Evolutionary conservation across 2,888 invertebrate genomes (phyloP).

Genomic region (Zhuqinia jingwanae): DNA sequence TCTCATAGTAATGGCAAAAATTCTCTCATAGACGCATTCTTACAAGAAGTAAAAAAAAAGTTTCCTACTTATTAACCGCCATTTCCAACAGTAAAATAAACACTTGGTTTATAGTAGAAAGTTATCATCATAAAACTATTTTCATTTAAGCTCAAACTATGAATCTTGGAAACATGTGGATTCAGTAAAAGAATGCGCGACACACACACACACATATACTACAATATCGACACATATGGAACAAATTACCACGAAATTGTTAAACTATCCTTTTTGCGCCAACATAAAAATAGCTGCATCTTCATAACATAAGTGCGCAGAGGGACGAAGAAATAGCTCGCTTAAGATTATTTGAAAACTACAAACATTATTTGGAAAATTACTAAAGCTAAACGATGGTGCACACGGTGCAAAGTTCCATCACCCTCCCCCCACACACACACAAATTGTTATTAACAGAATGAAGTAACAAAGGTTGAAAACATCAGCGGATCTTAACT

Average conservation of each 20-base stretch:
- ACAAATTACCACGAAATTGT: conserved; percentile 22
- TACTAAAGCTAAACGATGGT: conserved; percentile 17
- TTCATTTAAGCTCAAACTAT: background rate
- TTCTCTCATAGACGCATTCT: background rate
- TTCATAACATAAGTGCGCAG: background rate
- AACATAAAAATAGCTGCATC: conserved; percentile 27
- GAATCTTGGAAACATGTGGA: too few species aligned
- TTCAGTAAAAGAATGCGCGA: background rate
- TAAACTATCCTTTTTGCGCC: background rate
- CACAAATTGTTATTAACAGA: conserved; percentile 15
- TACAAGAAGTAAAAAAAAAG: background rate
- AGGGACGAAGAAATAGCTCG: background rate
- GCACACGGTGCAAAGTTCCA: conserved; percentile 42
- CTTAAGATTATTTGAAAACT: conserved; percentile 21
- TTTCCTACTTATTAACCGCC: too few species aligned
- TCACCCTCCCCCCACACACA: conserved; percentile 2
- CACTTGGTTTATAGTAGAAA: background rate
- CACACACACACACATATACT: too few species aligned
- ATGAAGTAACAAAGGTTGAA: background rate
- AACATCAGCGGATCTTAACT: background rate
- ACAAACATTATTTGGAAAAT: conserved; percentile 1
- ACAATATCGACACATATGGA: conserved; percentile 42
- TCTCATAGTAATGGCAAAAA: background rate
- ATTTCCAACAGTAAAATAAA: background rate
- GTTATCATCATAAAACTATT: background rate